Evolutionary conservation across 2,888 invertebrate genomes (phyloP).

Genomic region (Poecilobothrus nobilitatus): DNA sequence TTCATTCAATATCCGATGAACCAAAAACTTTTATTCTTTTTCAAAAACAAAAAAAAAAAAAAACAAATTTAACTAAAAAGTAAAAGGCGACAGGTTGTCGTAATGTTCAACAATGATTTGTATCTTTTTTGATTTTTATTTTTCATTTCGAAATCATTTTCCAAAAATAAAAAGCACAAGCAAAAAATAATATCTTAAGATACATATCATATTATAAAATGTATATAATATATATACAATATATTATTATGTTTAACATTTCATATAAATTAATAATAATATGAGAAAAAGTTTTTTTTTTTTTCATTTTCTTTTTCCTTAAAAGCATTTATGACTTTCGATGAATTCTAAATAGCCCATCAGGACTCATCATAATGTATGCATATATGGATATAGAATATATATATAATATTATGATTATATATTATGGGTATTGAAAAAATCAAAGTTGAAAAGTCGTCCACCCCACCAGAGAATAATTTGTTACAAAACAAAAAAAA

Average conservation of each 20-base stretch:
- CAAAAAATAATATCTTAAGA: neutral
- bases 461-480: neutral
- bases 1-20: neutral
- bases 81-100: slow-evolving; percentile 19
- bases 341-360: slow-evolving; percentile 6
- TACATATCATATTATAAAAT: too few species aligned
- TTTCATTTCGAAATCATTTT: neutral
- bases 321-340: slow-evolving; percentile 6
- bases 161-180: neutral
- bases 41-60: neutral
- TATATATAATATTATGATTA: neutral
- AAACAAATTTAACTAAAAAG: neutral
- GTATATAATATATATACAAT: too few species aligned
- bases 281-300: neutral
- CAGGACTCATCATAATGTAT: neutral
- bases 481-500: neutral
- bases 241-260: too few species aligned
- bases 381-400: neutral
- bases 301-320: neutral
- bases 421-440: neutral
- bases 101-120: slow-evolving; percentile 22
- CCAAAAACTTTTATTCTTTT: neutral
- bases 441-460: neutral
- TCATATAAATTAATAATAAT: neutral
- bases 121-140: slow-evolving; percentile 9